A percentile compares a stretch with the other conserved stretches of the same genome.
These are phyloP conservation scores for Volucella zonaria DNA, from an alignment of 2,888 invertebrate species.

Conservation along the genomic window DNA sequence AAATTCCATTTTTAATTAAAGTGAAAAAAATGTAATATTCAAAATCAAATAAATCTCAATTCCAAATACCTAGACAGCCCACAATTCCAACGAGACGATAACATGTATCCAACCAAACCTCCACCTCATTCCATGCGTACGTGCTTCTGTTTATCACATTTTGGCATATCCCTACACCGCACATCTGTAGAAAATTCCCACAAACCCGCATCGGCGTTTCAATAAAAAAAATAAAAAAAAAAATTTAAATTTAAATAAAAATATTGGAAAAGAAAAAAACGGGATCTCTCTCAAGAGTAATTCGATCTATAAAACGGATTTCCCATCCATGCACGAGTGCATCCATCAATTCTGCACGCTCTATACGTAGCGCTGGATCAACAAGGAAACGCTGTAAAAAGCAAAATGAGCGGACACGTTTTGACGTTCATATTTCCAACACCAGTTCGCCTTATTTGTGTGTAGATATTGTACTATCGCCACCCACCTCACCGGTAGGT, in stretches of 20 bases:
- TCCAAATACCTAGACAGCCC: no score
- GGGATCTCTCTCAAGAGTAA: slow-evolving; percentile 47
- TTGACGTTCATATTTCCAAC: slow-evolving; percentile 27
- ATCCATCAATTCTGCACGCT: slow-evolving; percentile 60
- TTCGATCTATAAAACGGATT: slow-evolving; percentile 71
- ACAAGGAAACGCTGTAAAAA: slow-evolving; percentile 38
- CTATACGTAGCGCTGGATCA: slow-evolving; percentile 48
- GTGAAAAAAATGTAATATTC: no score
- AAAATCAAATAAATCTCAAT: no score
- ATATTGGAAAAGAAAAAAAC: neutral
- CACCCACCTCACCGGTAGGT: neutral
- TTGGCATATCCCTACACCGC: slow-evolving; percentile 20
- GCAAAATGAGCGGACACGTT: slow-evolving; percentile 36
- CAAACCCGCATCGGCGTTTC: slow-evolving; percentile 6
- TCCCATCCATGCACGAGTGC: slow-evolving; percentile 69
- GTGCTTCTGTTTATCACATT: slow-evolving; percentile 25
- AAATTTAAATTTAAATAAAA: slow-evolving; percentile 49
- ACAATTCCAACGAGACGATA: neutral
- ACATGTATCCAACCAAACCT: neutral
- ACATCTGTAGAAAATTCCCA: slow-evolving; percentile 38
- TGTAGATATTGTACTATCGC: neutral
- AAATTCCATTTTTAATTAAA: no score
- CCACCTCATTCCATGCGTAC: slow-evolving; percentile 20
- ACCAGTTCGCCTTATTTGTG: neutral
- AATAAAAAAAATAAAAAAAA: slow-evolving; percentile 8